Base-by-base conservation (phyloP, 2,113 vertebrate species). In the Todiramphus chloris region DNA sequence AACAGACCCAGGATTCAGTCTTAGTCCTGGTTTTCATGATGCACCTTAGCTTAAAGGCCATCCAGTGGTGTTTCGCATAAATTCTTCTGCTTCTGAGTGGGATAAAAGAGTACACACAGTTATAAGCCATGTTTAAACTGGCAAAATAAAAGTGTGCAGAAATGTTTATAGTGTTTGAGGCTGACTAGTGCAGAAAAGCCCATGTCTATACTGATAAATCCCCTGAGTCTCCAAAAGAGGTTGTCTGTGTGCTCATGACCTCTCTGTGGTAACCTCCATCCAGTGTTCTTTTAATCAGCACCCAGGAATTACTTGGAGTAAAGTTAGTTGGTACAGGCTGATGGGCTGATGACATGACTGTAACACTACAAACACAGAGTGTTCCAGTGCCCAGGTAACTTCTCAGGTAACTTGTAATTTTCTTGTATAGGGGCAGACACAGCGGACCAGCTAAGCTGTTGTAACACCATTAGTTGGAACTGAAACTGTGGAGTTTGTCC, bases 301-400 rank as follows among this genome's bases (percentile, higher is more conserved):
- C 1, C 3, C 24, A 90, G 48, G 4, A 96, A 51, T 67, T 31
- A 27, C 24, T 8, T 82, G 13, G 16, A 51, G 4, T 67, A 67
- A 82, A 44, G 19, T 28, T 83, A 33, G 5, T 33, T 75, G 17
- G 3, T 44, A 23, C 7, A 31, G 35, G 4, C 9, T 85, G 55
- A 78, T 3, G 9, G 35, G 4, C 9, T 85, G 55, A 78, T 3
- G 9, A 28, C 35, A 64, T 0, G 0, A 3, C 11, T 92, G 25
- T 63, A 70, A 31, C 18, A 13, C 12, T 15, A 24, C 30, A 74
- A 59, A 14, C 21, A n/a, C 19, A 56, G 30, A 33, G 10, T 31
- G 8, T 44, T 69, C 23, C 19, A 59, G 31, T 24, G 41, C 11
- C 27, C 50, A 44, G 35, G 6, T 51, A 76, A 41, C 16, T 67